Conservation (phyloP, 2,113 vertebrate species). For the Dermatemys mawii region DNA sequence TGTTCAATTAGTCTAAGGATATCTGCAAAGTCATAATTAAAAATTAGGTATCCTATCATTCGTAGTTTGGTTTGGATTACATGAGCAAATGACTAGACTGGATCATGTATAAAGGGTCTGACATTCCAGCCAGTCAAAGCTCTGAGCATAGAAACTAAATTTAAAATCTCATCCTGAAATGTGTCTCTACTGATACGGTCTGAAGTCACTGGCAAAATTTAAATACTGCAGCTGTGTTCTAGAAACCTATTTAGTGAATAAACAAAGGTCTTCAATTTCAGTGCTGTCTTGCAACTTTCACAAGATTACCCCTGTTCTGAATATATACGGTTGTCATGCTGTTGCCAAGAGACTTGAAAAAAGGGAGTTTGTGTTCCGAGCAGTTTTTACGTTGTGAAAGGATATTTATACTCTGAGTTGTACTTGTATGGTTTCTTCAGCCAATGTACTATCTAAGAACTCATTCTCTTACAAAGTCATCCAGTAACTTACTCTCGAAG, state of each 20-base stretch:
- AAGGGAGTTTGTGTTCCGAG: slow-evolving; percentile 8
- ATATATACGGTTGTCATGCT: not conserved
- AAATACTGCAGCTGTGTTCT: not conserved
- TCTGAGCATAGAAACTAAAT: rapidly evolving
- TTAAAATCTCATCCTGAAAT: not conserved
- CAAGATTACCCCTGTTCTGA: not conserved
- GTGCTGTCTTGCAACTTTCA: slow-evolving; percentile 14
- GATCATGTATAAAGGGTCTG: rapidly evolving
- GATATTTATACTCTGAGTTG: not conserved
- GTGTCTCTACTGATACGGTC: rapidly evolving
- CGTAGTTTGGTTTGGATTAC: not conserved
- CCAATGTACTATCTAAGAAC: not conserved
- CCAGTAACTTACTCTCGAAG: not conserved
- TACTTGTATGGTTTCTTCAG: not conserved
- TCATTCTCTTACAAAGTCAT: not conserved
- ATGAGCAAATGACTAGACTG: rapidly evolving
- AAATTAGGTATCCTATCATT: rapidly evolving
- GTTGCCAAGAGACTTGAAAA: not conserved
- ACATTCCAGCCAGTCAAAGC: rapidly evolving
- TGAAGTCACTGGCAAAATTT: not conserved
- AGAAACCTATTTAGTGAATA: not conserved
- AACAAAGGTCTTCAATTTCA: not conserved
- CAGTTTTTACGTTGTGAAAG: not conserved
- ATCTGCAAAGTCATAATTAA: not conserved
- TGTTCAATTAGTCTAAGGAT: rapidly evolving